Conservation (phyloP, 2,888 invertebrate species). For the Andrena bucephala region DNA sequence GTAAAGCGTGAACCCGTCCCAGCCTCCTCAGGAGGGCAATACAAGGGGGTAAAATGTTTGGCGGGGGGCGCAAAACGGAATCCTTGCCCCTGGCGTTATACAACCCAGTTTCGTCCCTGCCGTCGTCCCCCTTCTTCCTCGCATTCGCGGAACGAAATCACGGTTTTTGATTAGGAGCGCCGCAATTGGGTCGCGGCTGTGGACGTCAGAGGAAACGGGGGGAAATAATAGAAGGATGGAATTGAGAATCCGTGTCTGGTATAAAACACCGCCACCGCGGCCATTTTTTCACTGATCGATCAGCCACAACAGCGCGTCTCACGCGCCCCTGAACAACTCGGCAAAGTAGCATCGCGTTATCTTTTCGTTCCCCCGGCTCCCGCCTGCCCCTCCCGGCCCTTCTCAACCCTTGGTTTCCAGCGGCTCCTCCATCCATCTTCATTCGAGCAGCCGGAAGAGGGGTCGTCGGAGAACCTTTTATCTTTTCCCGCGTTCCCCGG, state of each 20-base stretch:
- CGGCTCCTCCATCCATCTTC: constrained; percentile 77
- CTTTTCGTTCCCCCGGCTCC: constrained; percentile 44
- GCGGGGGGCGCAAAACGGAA: too few relatives aligned
- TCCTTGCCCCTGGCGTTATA: too few relatives aligned
- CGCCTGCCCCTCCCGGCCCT: constrained; percentile 11
- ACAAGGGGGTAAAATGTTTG: too few relatives aligned
- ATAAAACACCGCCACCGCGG: neutral
- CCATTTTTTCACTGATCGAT: constrained; percentile 53
- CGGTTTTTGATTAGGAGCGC: neutral
- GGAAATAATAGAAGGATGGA: neutral
- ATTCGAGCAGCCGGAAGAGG: constrained; percentile 71
- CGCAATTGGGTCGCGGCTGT: neutral
- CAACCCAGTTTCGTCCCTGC: too few relatives aligned
- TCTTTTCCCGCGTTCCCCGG: constrained; percentile 66
- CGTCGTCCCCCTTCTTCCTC: neutral
- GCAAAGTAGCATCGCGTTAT: constrained; percentile 59
- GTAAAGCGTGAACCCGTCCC: too few relatives aligned
- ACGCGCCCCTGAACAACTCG: constrained; percentile 51
- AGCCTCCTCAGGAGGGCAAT: too few relatives aligned
- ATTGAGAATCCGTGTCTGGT: constrained; percentile 2
- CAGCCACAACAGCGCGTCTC: constrained; percentile 57
- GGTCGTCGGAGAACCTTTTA: constrained; percentile 70
- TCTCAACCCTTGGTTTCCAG: constrained; percentile 51
- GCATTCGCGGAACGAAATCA: neutral
- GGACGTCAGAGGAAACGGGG: neutral